Base-by-base conservation (phyloP, 2,888 invertebrate species). In the Disparrhopalites patrizii region DNA sequence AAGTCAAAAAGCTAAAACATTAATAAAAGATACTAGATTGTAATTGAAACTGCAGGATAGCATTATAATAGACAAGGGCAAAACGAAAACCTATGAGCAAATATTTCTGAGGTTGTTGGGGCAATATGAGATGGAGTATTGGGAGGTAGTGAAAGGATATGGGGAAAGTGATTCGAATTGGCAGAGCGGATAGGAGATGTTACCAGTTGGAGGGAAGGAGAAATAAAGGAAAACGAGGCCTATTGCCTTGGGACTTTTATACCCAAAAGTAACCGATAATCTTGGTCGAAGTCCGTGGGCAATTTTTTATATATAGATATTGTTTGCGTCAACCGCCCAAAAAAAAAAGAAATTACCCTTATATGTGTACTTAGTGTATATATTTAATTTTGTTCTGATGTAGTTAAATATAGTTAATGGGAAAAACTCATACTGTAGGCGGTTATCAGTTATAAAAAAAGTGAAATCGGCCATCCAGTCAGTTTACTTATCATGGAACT, bases 151-250 rank as follows among this genome's bases (percentile, higher is more conserved):
- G 56, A 4, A 33, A 31, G 23, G 28, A 38, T 23, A 23, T 38
- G 23, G 57, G 33, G 25, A 27, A 57, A 2, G 38, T 27, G 38
- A 54, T 20, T 28, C 10, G 40, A 40, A 3, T 40, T 30, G 10
- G 30, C 27, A 27, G 27, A 28, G 23, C 43, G 38, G 51, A 50
- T 28, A 40, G 43, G 67, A 66, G 68, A 56, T 68, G 69, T 69
- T 67, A 33, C 43, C 51, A 20, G 43, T 31, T 36, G 51, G 62
- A 63, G 50, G 65, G 66, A 23, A 25, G n/a, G 64, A 65, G 65
- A 67, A 72, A 65, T 65, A 68, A 68, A 65, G 69, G 72, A 72
- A 72, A 72, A 70, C 72, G 72, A 72, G 72, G 70, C 68, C 65
- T 67, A 55, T 65, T 36, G 55, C 62, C 62, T 65, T 65, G 51